phyloP scores from a whole-genome alignment of 2,113 vertebrate species.

The Spilogale gracilis region DNA sequence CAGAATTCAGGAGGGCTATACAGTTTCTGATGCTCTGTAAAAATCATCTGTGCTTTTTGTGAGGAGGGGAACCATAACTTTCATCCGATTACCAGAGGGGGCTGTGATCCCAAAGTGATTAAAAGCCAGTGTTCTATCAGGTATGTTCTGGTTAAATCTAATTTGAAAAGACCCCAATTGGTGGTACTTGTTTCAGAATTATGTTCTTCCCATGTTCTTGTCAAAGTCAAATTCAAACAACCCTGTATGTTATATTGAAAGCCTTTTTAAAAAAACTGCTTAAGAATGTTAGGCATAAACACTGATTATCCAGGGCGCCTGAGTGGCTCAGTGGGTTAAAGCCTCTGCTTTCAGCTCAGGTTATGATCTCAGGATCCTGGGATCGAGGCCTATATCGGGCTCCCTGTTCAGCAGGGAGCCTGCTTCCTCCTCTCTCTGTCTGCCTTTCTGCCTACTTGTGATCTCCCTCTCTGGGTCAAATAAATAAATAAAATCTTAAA shows the following conservation, averaged over 20 bases:
- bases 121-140: not conserved
- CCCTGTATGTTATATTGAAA: not conserved
- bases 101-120: not conserved
- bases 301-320: not conserved
- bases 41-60: not conserved
- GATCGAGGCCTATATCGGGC: too few species aligned
- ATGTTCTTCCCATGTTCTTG: not conserved
- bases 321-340: too few species aligned
- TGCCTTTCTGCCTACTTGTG: too few species aligned
- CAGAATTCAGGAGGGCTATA: not conserved
- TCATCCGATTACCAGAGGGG: not conserved
- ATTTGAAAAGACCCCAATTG: not conserved
- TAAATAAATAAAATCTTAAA: too few species aligned
- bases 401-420: too few species aligned
- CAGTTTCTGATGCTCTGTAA: not conserved
- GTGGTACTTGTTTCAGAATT: not conserved
- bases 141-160: not conserved
- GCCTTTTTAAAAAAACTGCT: not conserved
- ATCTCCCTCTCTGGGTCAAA: too few species aligned
- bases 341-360: too few species aligned
- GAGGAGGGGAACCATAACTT: not conserved
- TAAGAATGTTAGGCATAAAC: not conserved
- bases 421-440: too few species aligned
- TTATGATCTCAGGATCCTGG: too few species aligned
- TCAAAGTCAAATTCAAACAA: constrained; percentile 4